Base-by-base conservation (phyloP, 2,113 vertebrate genomes). In the Recurvirostra avosetta region DNA sequence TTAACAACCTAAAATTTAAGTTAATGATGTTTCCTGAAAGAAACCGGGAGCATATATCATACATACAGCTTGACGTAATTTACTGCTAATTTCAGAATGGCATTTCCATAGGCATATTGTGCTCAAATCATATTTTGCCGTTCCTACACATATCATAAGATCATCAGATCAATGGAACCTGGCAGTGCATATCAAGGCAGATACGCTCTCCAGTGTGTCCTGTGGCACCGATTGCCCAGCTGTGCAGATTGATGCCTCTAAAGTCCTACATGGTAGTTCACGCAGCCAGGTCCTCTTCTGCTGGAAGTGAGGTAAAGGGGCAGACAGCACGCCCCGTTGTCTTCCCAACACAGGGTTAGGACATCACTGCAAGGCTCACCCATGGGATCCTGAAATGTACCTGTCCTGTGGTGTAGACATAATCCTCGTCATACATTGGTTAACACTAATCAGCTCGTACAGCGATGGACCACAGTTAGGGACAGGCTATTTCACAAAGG, bases 1-100 rank as follows among this genome's bases (percentile, higher is more conserved):
- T 93, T 86, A 88, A 73, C 72, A 77, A 86, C 58, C 79, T 83
- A 86, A 95, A 91, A 71, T 94, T 79, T 88, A 94, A 92, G 41
- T 58, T 94, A 77, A 83, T 94, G 34, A 7, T 92, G 67, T 84
- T 95, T 96, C 52, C 63, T 92, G 50, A 74, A 80, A 66, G 86
- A 94, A 87, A 86, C 18, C 0, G 0, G 30, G 85, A 88, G 21
- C 52, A 40, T 61, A 49, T 82, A 86, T 94, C 83, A 62, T 62
- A 36, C 66, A n/a, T 80, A 70, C 8, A 66, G 17, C 63, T 72
- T 94, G 91, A 86, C 75, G 92, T 88, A 27, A 80, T 88, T 83
- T 86, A 84, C 66, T 70, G 59, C 50, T 86, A 45, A 91, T 93
- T 93, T 92, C 59, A 76, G 52, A 92, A 49, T 62, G 59, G 17